phyloP scores from a whole-genome alignment of 2,113 vertebrate genomes.

The Ictalurus punctatus region DNA sequence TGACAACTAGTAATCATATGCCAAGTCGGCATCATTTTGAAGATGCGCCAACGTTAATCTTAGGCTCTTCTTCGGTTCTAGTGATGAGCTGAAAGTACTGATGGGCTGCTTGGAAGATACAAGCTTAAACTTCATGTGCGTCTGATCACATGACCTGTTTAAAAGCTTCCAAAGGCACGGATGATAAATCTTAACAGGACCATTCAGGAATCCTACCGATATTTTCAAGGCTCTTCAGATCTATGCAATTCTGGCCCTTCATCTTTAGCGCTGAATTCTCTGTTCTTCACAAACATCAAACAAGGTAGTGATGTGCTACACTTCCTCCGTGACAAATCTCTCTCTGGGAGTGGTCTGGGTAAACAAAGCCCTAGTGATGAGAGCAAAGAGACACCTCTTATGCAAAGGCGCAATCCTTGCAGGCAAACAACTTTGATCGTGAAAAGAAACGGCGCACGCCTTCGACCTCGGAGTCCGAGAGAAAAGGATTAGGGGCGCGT shows the following conservation, averaged over 20 bases:
- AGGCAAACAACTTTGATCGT: slow-evolving; percentile 47
- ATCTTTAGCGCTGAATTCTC: background rate
- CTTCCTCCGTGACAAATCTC: slow-evolving; percentile 38
- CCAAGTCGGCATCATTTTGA: background rate
- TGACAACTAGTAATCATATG: background rate
- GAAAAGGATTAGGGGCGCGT: background rate
- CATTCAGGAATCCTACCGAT: background rate
- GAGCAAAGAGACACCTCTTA: slow-evolving; percentile 49
- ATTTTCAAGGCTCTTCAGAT: background rate
- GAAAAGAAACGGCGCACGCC: background rate
- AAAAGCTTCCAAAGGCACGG: background rate
- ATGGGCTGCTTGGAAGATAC: background rate
- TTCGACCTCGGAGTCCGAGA: slow-evolving; percentile 19
- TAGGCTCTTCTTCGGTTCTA: background rate
- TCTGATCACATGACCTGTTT: background rate
- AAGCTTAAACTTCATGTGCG: background rate
- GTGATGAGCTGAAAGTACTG: background rate
- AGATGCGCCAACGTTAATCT: no score
- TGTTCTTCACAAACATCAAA: background rate
- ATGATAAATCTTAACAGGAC: background rate
- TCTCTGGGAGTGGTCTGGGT: slow-evolving; percentile 48
- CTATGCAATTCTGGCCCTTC: background rate
- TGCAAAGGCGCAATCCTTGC: slow-evolving; percentile 44
- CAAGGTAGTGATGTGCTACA: slow-evolving; percentile 23
- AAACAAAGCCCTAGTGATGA: slow-evolving; percentile 59